Base-by-base conservation (phyloP, 1,140 invertebrate genomes). In the Callitettix versicolor region DNA sequence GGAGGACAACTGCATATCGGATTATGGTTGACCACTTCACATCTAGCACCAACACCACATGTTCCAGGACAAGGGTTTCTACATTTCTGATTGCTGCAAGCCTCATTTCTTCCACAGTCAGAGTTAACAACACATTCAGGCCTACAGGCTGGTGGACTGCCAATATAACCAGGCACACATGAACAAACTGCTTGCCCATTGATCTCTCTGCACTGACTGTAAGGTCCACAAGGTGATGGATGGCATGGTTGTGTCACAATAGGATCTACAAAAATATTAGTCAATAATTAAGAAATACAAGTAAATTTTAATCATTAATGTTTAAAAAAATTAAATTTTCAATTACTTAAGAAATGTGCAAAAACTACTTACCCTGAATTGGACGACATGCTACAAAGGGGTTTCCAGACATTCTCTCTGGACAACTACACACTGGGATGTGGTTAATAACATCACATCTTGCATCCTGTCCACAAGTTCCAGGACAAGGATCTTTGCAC, bases 81-180 rank as follows among this genome's bases (percentile, higher is more conserved):
- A 67, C 84, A 86, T 71, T 80, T 82, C 64, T 84, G 76, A 60
- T 79, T 79, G 36, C 82, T 78, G 65, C 85, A 88, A 9, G 83
- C 82, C 63, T 73, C 70, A 57, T 76, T 76, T 57, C 76, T 78
- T 33, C 77, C 65, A 68, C 85, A 88, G 63, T 87, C 84, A 0
- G 82, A 73, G 67, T 86, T 83, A n/a, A 83, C 76, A 4, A 75
- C 73, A 71, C 85, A 88, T 67, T 88, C 85, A 38, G 84, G 82
- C 62, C 80, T 73, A 62, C 84, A 86, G 61, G 80, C 80, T 24
- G 83, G 84, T 55, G 85, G 81, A 55, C 71, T 77, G 51, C 85
- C 85, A 14, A 79, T 70, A 61, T 80, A 86, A 36, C 71, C 79
- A 14, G 75, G 58, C 58, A 79, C 69, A 63, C 85, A 88, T 21